These are phyloP conservation scores for Campoletis raptor DNA, from an alignment of 2,888 invertebrate genomes.

Conservation along the genomic window DNA sequence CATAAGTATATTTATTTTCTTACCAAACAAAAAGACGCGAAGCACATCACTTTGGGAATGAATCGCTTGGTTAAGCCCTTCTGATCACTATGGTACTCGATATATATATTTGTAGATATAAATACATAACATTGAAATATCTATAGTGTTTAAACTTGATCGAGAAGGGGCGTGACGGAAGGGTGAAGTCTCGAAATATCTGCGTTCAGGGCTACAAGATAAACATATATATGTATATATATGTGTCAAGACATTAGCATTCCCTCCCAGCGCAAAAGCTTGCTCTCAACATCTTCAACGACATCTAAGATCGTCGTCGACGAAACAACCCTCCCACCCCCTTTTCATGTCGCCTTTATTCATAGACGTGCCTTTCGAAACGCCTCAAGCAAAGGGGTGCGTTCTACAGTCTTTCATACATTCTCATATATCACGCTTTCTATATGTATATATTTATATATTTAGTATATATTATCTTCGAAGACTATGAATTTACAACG, in stretches of 20 bases:
- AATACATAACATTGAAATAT: constrained; percentile 14
- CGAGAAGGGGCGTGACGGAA: constrained; percentile 61
- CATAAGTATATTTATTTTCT: background rate
- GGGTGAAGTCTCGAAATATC: constrained; percentile 62
- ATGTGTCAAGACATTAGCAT: constrained; percentile 58
- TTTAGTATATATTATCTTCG: constrained; percentile 30
- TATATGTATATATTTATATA: background rate
- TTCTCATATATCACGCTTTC: background rate
- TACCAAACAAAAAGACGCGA: background rate
- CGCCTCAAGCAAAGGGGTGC: constrained; percentile 51
- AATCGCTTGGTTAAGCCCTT: constrained; percentile 18
- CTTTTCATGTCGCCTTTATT: constrained; percentile 68
- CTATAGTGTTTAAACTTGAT: constrained; percentile 2
- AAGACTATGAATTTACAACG: constrained; percentile 68
- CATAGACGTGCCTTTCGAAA: constrained; percentile 62
- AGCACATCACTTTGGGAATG: background rate
- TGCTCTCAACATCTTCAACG: constrained; percentile 47
- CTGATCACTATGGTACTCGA: background rate
- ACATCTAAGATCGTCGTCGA: constrained; percentile 66
- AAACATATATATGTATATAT: background rate
- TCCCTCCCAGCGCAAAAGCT: constrained; percentile 39
- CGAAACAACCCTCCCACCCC: constrained; percentile 67
- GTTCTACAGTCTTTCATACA: background rate
- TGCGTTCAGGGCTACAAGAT: constrained; percentile 20
- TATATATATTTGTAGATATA: constrained; percentile 5